Percentiles rank a stretch among this genome's conserved stretches.
Conservation (phyloP, 2,888 invertebrate genomes). For the Morpho deidamia region DNA sequence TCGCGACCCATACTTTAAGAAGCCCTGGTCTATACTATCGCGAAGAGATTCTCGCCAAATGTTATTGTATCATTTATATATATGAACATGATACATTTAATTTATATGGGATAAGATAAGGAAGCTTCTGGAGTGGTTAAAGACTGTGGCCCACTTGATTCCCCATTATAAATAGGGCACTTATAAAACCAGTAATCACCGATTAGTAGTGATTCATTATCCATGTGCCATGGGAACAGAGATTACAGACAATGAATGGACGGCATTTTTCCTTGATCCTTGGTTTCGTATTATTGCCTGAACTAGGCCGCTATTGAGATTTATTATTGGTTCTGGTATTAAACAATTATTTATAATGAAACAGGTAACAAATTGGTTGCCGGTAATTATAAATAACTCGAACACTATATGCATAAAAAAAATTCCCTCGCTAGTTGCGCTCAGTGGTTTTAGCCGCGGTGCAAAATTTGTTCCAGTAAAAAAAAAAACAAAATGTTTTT, state of each 20-base stretch:
- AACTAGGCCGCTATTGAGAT: slow-evolving; percentile 10
- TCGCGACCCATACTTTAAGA: too few relatives aligned
- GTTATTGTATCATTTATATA: background rate
- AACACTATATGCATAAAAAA: background rate
- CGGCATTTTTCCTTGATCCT: slow-evolving; percentile 13
- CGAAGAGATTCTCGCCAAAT: background rate
- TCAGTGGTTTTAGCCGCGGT: background rate
- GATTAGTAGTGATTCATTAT: background rate
- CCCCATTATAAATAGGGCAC: background rate
- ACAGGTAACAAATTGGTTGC: too few relatives aligned
- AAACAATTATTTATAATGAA: background rate
- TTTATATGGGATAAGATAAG: background rate
- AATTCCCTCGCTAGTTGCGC: background rate
- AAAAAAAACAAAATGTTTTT: too few relatives aligned
- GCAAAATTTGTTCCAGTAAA: background rate
- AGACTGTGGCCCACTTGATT: background rate
- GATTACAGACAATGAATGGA: background rate
- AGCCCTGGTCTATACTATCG: background rate
- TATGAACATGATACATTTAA: background rate
- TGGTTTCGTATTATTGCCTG: slow-evolving; percentile 3
- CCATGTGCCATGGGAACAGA: slow-evolving; percentile 2
- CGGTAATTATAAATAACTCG: background rate
- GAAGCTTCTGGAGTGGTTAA: background rate
- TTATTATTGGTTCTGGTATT: background rate
- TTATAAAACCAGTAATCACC: background rate